Evolutionary conservation across 2,113 vertebrate species (phyloP).

Genomic region (Synodontis membranacea): DNA sequence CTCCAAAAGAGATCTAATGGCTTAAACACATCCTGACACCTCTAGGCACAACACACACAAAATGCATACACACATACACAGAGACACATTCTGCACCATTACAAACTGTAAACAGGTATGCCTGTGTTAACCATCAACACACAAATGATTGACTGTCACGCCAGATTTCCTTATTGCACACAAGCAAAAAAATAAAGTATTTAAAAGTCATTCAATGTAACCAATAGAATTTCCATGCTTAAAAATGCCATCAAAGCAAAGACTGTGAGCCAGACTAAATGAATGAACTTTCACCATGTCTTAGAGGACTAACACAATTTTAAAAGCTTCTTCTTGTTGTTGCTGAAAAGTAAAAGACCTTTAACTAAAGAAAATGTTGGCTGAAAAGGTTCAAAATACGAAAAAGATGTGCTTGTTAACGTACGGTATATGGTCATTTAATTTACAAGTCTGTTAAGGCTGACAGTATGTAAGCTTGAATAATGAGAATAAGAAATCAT

Average conservation of each 20-base stretch:
- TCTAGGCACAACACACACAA: not conserved
- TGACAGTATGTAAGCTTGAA: not conserved
- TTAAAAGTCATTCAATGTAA: not conserved
- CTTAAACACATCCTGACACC: not conserved
- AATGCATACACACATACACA: not conserved
- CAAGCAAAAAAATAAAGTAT: not conserved
- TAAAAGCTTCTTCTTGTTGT: not conserved
- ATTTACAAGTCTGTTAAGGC: not conserved
- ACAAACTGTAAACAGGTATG: not conserved
- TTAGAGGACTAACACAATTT: not conserved
- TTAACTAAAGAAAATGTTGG: not conserved
- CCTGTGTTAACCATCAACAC: not conserved
- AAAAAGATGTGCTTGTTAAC: no score
- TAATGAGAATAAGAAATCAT: no score
- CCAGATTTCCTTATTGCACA: not conserved
- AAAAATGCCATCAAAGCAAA: not conserved
- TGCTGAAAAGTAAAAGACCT: not conserved
- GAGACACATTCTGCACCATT: not conserved
- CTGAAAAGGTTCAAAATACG: no score
- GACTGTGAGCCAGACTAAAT: not conserved
- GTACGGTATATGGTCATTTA: no score
- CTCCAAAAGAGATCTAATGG: not conserved
- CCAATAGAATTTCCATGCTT: not conserved
- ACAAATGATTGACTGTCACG: not conserved
- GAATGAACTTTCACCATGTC: not conserved